Base-by-base conservation (phyloP, 2,113 vertebrate genomes). In the Elachura formosa region DNA sequence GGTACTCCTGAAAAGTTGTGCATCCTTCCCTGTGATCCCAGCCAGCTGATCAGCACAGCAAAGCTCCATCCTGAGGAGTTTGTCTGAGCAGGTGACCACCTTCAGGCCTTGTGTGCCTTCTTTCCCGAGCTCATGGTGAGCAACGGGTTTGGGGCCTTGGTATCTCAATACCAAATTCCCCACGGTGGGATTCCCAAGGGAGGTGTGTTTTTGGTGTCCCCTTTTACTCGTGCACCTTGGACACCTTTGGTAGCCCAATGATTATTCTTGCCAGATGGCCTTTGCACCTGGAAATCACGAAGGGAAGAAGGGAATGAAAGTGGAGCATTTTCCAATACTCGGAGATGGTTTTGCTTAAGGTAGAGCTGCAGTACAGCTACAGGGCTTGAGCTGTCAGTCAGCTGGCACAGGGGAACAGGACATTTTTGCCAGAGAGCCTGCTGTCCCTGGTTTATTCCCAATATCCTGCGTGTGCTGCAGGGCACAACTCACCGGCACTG, bases 141-240 rank as follows among this genome's bases (percentile, higher is more conserved):
- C 64, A 31, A 9, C 59, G 24, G 29, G 34, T 62, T 29, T 0
- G 0, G 29, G 34, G 45, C 20, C 38, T 25, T 41, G 28, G 0
- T 26, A 76, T 45, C 51, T 81, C 38, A 20, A 15, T 51, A 46
- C 64, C 45, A 51, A 14, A 28, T 45, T 58, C 31, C 43, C 33
- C 48, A 34, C 51, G 29, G 56, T 36, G 69, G 52, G 12, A 52
- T 82, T 71, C 64, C 54, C 9, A 29, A 24, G 40, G 64, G 38
- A 81, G 24, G 10, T 4, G 1, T 59, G n/a, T 2, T 82, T 78
- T 77, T 72, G 13, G 23, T 7, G 0, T 12, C 46, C 46, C 29
- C 28, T 33, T 82, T 64, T 18, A 11, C 43, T 52, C 13, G 6
- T 33, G 40, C n/a, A 41, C 45, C 17, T 61, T 25, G 2, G 1